Base-by-base conservation (phyloP, 2,888 invertebrate species). In the Lepetodrilus schrolli region DNA sequence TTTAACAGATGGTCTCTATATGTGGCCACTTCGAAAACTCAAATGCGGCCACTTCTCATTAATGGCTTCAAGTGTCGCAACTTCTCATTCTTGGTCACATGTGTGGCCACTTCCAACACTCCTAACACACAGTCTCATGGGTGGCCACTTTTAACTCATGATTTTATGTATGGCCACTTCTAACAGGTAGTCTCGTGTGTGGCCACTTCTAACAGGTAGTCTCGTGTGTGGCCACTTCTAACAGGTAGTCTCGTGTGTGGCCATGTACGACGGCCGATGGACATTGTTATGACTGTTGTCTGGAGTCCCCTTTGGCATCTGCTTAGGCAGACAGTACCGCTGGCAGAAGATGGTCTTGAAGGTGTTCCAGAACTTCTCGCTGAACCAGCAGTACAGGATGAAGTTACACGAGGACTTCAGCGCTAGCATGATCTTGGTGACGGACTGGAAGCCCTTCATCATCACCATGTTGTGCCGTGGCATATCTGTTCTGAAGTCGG, bases 331-430 rank as follows among this genome's bases (percentile, higher is more conserved):
- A 73, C 86, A 86, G 37, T 78, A 75, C 36, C 81, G 80, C 70
- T 81, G 75, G 73, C 86, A 88, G 79, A 90, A 87, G 34, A 85
- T 82, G 73, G 83, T 76, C 80, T 88, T 89, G 77, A 89, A 85
- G 3, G 89, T 89, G 70, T 82, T 83, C 87, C 88, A 87, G 80
- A 89, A 90, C 75, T 87, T 88, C 78, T 90, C 90, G 72, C 89
- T 89, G 83, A 89, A 89, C 90, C 90, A 90, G 74, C 90, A 90
- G 78, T 89, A 90, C 2, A 90, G 78, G 58, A 89, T 82, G 74
- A 90, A 90, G 82, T 90, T 90, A 38, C 89, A 82, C 7, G 89
- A 86, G 0, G 89, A 89, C 74, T 89, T 87, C 17, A 89, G 72
- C 2, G 85, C 84, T 7, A 89, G 76, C 34, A 89, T 77, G 17